These are phyloP conservation scores for Drosophila pseudoobscura DNA, from an alignment of 1,140 invertebrate genomes.

Conservation along the genomic window DNA sequence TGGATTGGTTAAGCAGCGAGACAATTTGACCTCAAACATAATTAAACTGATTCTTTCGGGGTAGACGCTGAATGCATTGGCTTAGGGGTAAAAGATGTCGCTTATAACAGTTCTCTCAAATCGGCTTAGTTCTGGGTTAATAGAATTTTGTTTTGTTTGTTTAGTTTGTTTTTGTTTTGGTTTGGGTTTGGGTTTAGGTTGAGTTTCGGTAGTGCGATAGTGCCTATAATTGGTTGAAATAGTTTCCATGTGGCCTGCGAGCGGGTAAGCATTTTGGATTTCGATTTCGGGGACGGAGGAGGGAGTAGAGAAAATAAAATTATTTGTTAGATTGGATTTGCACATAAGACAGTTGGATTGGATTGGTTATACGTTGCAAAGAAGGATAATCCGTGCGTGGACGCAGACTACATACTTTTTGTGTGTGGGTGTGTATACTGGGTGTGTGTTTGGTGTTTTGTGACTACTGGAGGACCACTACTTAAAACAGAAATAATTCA, in stretches of 20 bases:
- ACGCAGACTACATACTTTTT: conserved; percentile 65
- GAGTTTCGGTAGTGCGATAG: conserved; percentile 40
- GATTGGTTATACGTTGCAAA: too few species aligned
- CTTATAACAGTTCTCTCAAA: conserved; percentile 55
- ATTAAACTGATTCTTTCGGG: conserved; percentile 48
- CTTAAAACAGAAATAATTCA: conserved; percentile 46
- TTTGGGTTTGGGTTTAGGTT: conserved; percentile 31
- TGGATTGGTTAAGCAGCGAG: conserved; percentile 63
- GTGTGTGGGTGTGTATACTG: conserved; percentile 32
- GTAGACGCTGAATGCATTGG: conserved; percentile 49
- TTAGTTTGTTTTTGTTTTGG: conserved; percentile 40
- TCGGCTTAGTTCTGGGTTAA: conserved; percentile 77
- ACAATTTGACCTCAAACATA: conserved; percentile 51
- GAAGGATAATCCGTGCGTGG: conserved; percentile 32
- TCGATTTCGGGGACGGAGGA: conserved; percentile 33
- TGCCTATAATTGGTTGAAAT: conserved; percentile 72
- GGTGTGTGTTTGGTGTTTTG: conserved; percentile 39
- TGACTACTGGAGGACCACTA: conserved; percentile 60
- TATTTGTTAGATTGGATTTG: conserved; percentile 65
- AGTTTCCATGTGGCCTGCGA: conserved; percentile 81
- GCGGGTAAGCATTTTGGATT: conserved; percentile 58
- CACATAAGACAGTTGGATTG: conserved; percentile 32
- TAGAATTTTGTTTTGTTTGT: conserved; percentile 58
- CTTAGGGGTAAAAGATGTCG: conserved; percentile 46
- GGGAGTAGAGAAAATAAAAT: conserved; percentile 60